Base-by-base conservation (phyloP, 2,888 invertebrate species). In the Erebia aethiops region DNA sequence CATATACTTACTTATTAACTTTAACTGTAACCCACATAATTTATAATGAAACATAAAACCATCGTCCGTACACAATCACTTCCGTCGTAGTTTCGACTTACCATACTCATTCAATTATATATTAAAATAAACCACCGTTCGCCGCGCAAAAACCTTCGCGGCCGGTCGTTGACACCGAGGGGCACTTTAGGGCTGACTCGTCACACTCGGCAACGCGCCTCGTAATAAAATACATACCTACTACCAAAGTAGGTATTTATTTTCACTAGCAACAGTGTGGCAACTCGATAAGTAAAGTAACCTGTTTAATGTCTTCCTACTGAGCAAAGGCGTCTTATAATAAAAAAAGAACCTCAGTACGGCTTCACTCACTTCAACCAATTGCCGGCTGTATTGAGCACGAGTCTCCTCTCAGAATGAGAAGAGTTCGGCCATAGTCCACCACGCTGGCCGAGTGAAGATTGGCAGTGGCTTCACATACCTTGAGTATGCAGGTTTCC, bases 121-220 rank as follows among this genome's bases (percentile, higher is more conserved):
- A 73, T 89, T 90, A 90, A 89, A 89, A 89, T 88, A 91, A 88
- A 88, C 89, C 87, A 87, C 88, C 87, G 86, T 86, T 86, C 86
- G 86, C 75, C 82, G 85, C 87, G 89, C 88, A 90, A 92, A 91
- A 82, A 83, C 91, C 90, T 91, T 90, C 84, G 84, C 84, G 82
- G 84, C 79, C 87, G 92, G 91, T 91, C 92, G 86, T 85, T 88
- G 91, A 91, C 92, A 87, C 85, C 81, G 83, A 84, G 92, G 84
- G 92, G 91, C 91, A 89, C 91, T 91, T 91, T 89, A 92, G 91
- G 92, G 92, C 89, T 86, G 85, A 82, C 87, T 87, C 86, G 86
- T 89, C 86, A 87, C 86, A 89, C 87, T 83, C 80, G 85, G 83
- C 81, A 82, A 79, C 81, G 81, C 80, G 82, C 79, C 81, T 82